Conservation (phyloP, 2,888 invertebrate species). For the Epistrophe eligans region DNA sequence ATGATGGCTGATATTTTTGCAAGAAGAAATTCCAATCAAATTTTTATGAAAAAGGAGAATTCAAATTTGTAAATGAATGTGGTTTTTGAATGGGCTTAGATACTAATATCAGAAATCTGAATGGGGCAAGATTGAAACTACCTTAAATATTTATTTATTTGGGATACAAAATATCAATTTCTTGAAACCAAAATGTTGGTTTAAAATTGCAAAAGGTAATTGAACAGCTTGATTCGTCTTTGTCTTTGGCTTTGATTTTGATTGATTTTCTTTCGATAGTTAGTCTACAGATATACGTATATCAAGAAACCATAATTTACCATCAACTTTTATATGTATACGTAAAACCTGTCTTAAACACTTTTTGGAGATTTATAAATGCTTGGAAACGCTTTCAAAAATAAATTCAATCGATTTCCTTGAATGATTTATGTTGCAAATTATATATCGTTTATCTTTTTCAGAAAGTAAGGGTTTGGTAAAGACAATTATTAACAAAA, state of each 20-base stretch:
- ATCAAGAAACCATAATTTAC: neutral
- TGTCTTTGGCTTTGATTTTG: neutral
- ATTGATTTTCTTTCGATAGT: neutral
- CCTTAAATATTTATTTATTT: too few species aligned
- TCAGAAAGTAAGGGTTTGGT: neutral
- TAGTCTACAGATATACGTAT: neutral
- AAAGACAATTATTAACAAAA: conserved; percentile 9
- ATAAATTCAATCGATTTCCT: neutral
- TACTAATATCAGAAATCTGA: too few species aligned
- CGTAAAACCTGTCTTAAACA: neutral
- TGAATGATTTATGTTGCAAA: conserved; percentile 6
- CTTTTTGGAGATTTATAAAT: too few species aligned
- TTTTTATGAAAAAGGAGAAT: too few species aligned
- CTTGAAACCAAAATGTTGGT: too few species aligned
- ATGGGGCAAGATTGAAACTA: too few species aligned
- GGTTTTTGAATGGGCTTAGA: too few species aligned
- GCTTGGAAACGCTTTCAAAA: neutral
- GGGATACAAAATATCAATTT: too few species aligned
- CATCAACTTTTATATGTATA: neutral
- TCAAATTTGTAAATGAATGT: too few species aligned
- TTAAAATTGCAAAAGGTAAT: too few species aligned
- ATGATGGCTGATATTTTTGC: too few species aligned
- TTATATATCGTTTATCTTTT: conserved; percentile 5
- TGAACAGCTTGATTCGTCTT: neutral
- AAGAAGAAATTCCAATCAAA: too few species aligned